Evolutionary conservation across 2,888 invertebrate genomes (phyloP).

Genomic region (Hypomecis atomaria): DNA sequence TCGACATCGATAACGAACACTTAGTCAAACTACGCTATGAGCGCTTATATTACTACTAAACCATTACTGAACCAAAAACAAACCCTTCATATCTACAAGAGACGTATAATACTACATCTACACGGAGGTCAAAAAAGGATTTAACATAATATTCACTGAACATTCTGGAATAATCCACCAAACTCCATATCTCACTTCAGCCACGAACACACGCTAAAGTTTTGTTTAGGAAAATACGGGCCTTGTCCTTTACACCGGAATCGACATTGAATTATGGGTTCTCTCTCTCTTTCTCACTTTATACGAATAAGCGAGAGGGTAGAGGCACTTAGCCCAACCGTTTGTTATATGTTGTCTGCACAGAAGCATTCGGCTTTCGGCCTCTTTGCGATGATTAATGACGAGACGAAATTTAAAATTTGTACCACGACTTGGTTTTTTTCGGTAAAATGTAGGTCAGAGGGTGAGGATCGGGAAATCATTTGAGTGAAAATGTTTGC

Average conservation of each 20-base stretch:
- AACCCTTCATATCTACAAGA: neutral
- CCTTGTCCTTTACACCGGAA: constrained; percentile 61
- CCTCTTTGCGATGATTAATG: constrained; percentile 69
- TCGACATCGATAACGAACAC: no score
- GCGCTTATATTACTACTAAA: no score
- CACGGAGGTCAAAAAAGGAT: constrained; percentile 11
- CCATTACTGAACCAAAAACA: neutral
- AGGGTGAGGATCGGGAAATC: constrained; percentile 13
- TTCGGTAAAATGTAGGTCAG: constrained; percentile 38
- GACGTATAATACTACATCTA: neutral
- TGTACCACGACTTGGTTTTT: constrained; percentile 46
- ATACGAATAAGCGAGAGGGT: constrained; percentile 46
- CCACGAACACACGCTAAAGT: constrained; percentile 42
- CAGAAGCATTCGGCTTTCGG: constrained; percentile 62
- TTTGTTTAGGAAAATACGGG: constrained; percentile 68
- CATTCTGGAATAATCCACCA: constrained; percentile 26
- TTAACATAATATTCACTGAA: constrained; percentile 21
- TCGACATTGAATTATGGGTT: constrained; percentile 69
- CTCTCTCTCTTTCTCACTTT: constrained; percentile 47
- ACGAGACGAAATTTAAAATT: constrained; percentile 65
- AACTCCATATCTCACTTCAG: constrained; percentile 43
- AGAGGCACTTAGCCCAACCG: constrained; percentile 59
- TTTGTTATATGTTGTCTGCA: constrained; percentile 68
- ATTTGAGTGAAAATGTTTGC: constrained; percentile 19
- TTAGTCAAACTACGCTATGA: no score